Evolutionary conservation across 2,888 invertebrate species (phyloP), one percentile per base, ranked within the genome.

Genomic region (Meloe dianella): DNA sequence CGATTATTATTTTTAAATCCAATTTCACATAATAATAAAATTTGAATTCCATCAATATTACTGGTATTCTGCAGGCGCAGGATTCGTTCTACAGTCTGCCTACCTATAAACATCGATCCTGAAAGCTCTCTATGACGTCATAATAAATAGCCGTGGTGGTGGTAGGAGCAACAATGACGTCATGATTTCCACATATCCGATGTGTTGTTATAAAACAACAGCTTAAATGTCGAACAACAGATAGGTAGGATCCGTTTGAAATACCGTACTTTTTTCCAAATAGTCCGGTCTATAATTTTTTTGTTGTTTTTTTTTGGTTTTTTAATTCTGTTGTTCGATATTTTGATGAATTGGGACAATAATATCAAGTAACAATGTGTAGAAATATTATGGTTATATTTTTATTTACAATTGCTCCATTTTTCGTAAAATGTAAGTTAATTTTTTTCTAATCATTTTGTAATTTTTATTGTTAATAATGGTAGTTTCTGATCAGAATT

Each of bases 221-320:
- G 51, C 51, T 66, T 61, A 69, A 69, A 66, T 66, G 68, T 69
- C 68, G 68, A n/a, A n/a, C n/a, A 66, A 69, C 66, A 66, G 68
- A 63, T 69, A 69, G 68, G 57, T 59, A 69, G 68, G 58, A 63
- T 58, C 57, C 68, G 22, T 22, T 51, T 17, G 10, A n/a, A 66
- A 61, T 64, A 64, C 64, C 65, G 61, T 66, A 69, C 61, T 69
- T 69, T 68, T 66, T 56, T 64, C n/a, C n/a, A 66, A 64, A 20
- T 6, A 51, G 9, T 51, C 57, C 65, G 51, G 65, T 65, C 63
- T 20, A 51, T 3, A 47, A 6, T 47, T 51, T 51, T n/a, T n/a
- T n/a, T n/a, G n/a, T n/a, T n/a, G n/a, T n/a, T n/a, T n/a, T n/a
- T n/a, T n/a, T n/a, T n/a, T n/a, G n/a, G n/a, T 10, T 57, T 22